Percentiles rank a stretch among this genome's conserved stretches.
phyloP scores from a whole-genome alignment of 2,113 vertebrate species.

The Podiceps cristatus region DNA sequence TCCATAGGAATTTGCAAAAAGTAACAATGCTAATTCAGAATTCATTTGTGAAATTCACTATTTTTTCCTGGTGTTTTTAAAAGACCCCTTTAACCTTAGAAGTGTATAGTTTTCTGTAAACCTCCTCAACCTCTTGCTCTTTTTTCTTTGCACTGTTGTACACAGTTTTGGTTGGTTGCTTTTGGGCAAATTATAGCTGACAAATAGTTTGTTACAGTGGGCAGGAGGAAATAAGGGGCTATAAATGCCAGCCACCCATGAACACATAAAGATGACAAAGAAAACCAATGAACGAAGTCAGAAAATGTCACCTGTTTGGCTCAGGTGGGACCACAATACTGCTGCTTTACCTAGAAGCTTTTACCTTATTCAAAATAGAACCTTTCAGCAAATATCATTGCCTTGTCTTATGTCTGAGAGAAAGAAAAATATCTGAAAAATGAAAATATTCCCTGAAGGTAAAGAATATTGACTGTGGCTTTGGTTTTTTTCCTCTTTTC shows the following conservation, averaged over 20 bases:
- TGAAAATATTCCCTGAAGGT: background rate
- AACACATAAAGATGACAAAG: background rate
- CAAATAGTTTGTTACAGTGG: background rate
- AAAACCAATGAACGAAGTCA: background rate
- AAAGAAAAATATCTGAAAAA: background rate
- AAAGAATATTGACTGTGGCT: background rate
- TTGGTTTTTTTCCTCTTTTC: rapidly evolving
- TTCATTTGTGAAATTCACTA: background rate
- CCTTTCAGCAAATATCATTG: background rate
- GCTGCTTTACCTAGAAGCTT: background rate
- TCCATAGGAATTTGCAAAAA: background rate
- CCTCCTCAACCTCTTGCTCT: background rate
- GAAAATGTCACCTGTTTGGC: background rate
- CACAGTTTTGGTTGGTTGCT: background rate
- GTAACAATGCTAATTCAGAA: background rate
- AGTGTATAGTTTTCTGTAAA: background rate
- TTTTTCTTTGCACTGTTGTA: background rate
- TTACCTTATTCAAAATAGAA: background rate
- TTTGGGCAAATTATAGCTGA: background rate
- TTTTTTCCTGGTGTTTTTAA: background rate
- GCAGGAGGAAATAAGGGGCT: background rate
- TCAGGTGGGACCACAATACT: background rate
- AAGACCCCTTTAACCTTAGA: background rate
- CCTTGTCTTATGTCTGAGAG: background rate
- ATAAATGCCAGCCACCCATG: background rate